phyloP scores from a whole-genome alignment of 1,140 invertebrate genomes.

The Papilio xuthus region DNA sequence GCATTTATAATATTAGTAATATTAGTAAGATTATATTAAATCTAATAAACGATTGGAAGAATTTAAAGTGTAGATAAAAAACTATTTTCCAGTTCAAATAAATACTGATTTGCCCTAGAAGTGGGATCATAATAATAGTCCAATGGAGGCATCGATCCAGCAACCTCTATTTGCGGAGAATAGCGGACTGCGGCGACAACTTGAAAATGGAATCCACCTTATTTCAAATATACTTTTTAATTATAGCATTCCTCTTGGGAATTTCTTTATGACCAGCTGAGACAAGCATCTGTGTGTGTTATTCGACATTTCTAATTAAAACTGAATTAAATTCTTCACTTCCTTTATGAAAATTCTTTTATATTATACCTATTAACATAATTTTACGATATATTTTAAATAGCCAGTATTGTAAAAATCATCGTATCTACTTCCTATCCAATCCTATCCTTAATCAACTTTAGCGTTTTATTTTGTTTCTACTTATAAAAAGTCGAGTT shows the following conservation, averaged over 20 bases:
- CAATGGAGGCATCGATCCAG: slow-evolving; percentile 16
- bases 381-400: too few species aligned
- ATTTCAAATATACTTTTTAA: slow-evolving; percentile 27
- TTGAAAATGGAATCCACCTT: background rate
- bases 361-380: too few species aligned
- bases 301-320: background rate
- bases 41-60: background rate
- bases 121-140: slow-evolving; percentile 22
- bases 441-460: too few species aligned
- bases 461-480: too few species aligned
- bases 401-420: too few species aligned
- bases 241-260: background rate
- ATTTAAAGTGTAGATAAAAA: background rate
- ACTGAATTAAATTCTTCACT: background rate
- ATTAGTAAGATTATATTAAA: too few species aligned
- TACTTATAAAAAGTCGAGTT: too few species aligned
- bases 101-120: slow-evolving; percentile 7
- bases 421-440: too few species aligned
- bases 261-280: background rate
- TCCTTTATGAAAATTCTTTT: background rate
- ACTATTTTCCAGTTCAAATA: slow-evolving; percentile 18
- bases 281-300: background rate
- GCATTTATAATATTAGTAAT: too few species aligned
- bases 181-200: background rate
- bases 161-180: slow-evolving; percentile 14